phyloP scores from a whole-genome alignment of 2,888 invertebrate genomes.

The Entomobrya proxima region DNA sequence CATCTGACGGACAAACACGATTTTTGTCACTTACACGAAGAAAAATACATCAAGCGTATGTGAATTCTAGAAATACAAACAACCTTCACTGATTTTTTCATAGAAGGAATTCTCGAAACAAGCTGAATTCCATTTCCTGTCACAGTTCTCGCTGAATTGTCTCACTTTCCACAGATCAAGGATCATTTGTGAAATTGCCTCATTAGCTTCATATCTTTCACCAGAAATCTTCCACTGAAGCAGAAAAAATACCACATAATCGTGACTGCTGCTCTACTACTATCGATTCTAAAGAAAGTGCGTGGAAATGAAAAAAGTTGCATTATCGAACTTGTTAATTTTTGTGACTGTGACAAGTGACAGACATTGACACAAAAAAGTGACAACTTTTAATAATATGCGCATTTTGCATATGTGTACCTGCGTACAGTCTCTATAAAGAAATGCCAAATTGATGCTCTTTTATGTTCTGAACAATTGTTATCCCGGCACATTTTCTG shows the following conservation, averaged over 20 bases:
- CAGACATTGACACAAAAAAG: background rate
- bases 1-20: background rate
- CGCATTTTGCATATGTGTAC: background rate
- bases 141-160: background rate
- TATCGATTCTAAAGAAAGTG: too few species aligned
- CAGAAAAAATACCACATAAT: too few species aligned
- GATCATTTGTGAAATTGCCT: background rate
- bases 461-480: background rate
- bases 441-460: background rate
- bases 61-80: too few species aligned
- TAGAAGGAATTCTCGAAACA: too few species aligned
- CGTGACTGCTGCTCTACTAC: too few species aligned
- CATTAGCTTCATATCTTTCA: too few species aligned
- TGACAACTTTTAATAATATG: background rate
- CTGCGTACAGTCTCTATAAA: background rate
- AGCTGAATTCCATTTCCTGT: background rate
- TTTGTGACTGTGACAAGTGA: background rate
- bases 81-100: too few species aligned
- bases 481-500: background rate
- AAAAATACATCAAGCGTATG: too few species aligned
- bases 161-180: background rate
- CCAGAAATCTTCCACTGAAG: too few species aligned
- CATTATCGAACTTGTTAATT: background rate
- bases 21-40: too few species aligned
- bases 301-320: background rate